Evolutionary conservation across 1,140 invertebrate genomes (phyloP).

Genomic region (Caenorhabditis brenneri): DNA sequence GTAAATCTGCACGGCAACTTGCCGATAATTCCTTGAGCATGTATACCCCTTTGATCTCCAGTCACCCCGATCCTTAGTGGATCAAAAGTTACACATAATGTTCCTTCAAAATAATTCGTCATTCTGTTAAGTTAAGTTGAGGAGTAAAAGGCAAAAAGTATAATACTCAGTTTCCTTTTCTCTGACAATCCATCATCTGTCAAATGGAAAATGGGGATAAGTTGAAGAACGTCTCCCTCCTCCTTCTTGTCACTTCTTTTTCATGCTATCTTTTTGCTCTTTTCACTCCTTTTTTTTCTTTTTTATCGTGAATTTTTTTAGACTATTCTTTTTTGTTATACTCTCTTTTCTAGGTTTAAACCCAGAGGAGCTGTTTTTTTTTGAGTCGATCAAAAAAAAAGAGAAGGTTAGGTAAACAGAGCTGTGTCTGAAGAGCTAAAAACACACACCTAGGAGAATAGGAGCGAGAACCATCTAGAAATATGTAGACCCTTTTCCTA

Average conservation of each 20-base stretch:
- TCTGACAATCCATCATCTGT: slow-evolving; percentile 15
- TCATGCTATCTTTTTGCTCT: background rate
- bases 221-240: background rate
- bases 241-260: background rate
- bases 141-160: background rate
- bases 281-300: background rate
- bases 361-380: too few relatives aligned
- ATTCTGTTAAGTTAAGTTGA: background rate
- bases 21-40: too few relatives aligned
- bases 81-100: too few relatives aligned
- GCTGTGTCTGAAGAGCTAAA: too few relatives aligned
- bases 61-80: too few relatives aligned
- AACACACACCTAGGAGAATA: too few relatives aligned
- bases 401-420: too few relatives aligned
- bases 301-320: background rate
- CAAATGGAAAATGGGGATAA: background rate
- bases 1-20: too few relatives aligned
- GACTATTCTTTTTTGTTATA: background rate
- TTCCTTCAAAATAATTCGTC: background rate
- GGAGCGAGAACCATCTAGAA: too few relatives aligned
- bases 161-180: slow-evolving; percentile 28
- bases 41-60: too few relatives aligned
- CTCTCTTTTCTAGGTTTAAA: background rate
- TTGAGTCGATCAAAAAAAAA: too few relatives aligned
- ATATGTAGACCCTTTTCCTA: too few relatives aligned